Percentiles rank a stretch among this genome's conserved stretches.
Evolutionary conservation across 1,140 invertebrate species (phyloP).

Genomic region (Dryas iulia): DNA sequence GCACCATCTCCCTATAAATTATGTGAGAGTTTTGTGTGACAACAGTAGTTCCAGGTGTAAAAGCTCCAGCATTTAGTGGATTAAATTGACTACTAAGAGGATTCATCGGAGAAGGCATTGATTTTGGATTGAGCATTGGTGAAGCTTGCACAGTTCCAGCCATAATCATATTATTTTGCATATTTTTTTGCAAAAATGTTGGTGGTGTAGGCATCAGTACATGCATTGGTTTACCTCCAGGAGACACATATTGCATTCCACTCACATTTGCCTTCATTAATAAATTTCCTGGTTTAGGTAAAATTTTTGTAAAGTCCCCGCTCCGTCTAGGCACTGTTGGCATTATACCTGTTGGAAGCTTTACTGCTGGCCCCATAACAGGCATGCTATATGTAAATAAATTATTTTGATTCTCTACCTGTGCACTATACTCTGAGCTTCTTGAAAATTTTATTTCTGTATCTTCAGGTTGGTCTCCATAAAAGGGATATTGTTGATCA

Average conservation of each 20-base stretch:
- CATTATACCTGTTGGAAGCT: constrained; percentile 41
- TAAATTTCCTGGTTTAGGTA: constrained; percentile 67
- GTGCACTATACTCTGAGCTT: constrained; percentile 61
- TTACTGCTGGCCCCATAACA: constrained; percentile 40
- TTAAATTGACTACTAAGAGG: constrained; percentile 51
- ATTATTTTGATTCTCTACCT: constrained; percentile 48
- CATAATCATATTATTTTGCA: constrained; percentile 68
- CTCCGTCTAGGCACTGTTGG: constrained; percentile 42
- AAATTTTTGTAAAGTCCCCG: constrained; percentile 57
- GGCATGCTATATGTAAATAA: constrained; percentile 59
- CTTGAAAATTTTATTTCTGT: constrained; percentile 72
- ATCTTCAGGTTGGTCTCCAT: constrained; percentile 58
- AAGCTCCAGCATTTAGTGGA: constrained; percentile 49
- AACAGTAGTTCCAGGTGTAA: constrained; percentile 63
- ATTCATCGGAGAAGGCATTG: constrained; percentile 38
- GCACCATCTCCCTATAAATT: constrained; percentile 74
- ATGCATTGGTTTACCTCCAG: constrained; percentile 64
- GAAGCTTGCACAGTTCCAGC: constrained; percentile 45
- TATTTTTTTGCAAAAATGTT: constrained; percentile 68
- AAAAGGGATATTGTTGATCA: constrained; percentile 61
- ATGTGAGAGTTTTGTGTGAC: constrained; percentile 75
- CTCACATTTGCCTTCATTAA: constrained; percentile 62
- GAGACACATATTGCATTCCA: constrained; percentile 64
- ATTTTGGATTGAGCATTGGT: constrained; percentile 52
- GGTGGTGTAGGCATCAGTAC: constrained; percentile 64